Evolutionary conservation across 2,888 invertebrate species (phyloP), one percentile per base, ranked within the genome.

Genomic region (Vesta saturnalis): DNA sequence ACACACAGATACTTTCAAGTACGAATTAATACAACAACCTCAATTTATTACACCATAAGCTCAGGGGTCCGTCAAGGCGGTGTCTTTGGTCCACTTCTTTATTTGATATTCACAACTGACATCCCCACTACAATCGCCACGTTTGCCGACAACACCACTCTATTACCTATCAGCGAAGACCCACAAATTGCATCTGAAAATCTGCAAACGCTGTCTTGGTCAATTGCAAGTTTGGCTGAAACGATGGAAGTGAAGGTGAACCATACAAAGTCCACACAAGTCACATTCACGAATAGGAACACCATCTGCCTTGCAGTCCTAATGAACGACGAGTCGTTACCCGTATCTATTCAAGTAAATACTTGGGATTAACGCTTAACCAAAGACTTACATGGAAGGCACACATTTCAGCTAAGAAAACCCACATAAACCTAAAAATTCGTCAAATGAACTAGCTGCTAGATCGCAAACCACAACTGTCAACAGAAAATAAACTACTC

Each of bases 171-270:
- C 10, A 22, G 60, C 47, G 19, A 56, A 0, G 30, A 60, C 10
- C 30, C 30, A 30, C 10, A 30, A 30, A 30, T 30, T 30, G 30
- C 30, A 30, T 30, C 30, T 30, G 30, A 6, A 30, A 30, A 6
- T n/a, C 55, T 74, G 10, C 73, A 74, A 64, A 35, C 46, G 1
- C 21, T n/a, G 54, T 30, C 30, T 30, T 30, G 10, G 10, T 30
- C 30, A 30, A 30, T 10, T 30, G 30, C 30, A 30, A 30, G 30
- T 30, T 30, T 30, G 30, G 10, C 30, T 30, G 30, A 30, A 30
- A 30, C 30, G 30, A 30, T 30, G 30, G 10, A 30, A 30, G 10
- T 68, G 12, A 74, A 35, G 39, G 56, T 69, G n/a, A 74, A 60
- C 63, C n/a, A n/a, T n/a, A n/a, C n/a, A n/a, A n/a, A n/a, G n/a